Percentiles rank a stretch among this genome's conserved stretches.
Evolutionary conservation across 2,797 vertebrate species (phyloP).

Genomic region (Helicolenus hilgendorfi): DNA sequence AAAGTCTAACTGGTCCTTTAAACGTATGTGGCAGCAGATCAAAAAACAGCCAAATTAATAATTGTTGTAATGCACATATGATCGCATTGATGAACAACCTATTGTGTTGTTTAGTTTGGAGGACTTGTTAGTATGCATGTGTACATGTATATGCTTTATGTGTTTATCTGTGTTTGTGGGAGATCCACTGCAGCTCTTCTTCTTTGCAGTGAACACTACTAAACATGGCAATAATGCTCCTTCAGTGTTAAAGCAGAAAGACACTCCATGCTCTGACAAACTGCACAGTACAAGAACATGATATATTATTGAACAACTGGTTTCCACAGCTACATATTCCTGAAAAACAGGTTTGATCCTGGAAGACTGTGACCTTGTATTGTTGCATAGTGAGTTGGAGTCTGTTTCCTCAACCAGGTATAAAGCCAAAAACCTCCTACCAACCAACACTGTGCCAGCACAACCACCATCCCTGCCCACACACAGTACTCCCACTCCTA

Average conservation of each 20-base stretch:
- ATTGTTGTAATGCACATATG: too few relatives aligned
- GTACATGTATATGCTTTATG: background rate
- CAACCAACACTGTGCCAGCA: slow-evolving; percentile 4
- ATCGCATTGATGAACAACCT: background rate
- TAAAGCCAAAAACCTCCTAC: slow-evolving; percentile 50
- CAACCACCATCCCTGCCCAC: slow-evolving; percentile 34
- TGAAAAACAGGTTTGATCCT: background rate
- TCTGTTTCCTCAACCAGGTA: slow-evolving; percentile 19
- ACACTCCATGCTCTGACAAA: background rate
- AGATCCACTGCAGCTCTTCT: background rate
- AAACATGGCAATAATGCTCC: background rate
- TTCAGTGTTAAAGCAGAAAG: background rate
- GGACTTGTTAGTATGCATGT: background rate
- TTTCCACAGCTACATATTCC: slow-evolving; percentile 16
- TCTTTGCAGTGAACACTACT: background rate
- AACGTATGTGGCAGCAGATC: background rate
- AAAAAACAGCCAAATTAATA: background rate
- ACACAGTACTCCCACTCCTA: slow-evolving; percentile 33
- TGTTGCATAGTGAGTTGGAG: slow-evolving; percentile 20
- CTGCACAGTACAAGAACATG: background rate
- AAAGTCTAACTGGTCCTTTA: background rate
- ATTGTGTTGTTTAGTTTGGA: background rate
- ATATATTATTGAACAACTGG: slow-evolving; percentile 5
- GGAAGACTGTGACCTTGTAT: slow-evolving; percentile 14
- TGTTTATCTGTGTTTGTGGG: background rate